Percentiles rank a stretch among this genome's conserved stretches.
phyloP scores from a whole-genome alignment of 2,113 vertebrate species.

The Neolamprologus falcicula region DNA sequence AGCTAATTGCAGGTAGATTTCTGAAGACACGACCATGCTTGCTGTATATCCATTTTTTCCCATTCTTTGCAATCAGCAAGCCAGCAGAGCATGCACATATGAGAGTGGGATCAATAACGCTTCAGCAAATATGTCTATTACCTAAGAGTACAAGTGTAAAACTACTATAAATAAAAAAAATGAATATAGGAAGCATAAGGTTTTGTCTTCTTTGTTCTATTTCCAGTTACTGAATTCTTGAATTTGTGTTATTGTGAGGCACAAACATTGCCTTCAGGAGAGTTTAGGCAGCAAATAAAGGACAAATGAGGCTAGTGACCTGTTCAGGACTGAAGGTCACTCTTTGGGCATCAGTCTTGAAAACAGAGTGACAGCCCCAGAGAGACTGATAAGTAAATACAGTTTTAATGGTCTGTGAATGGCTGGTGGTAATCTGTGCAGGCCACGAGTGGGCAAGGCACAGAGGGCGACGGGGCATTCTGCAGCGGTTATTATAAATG shows the following conservation, averaged over 20 bases:
- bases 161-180: neutral
- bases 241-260: neutral
- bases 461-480: constrained; percentile 49
- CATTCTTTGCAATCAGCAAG: neutral
- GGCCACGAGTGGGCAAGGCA: constrained; percentile 35
- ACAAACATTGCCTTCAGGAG: neutral
- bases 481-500: constrained; percentile 69
- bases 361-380: constrained; percentile 57
- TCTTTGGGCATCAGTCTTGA: constrained; percentile 56
- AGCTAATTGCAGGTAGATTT: neutral
- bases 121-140: neutral
- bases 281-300: neutral
- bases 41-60: neutral
- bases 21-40: neutral
- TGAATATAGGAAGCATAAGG: neutral
- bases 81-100: neutral
- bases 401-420: constrained; percentile 70
- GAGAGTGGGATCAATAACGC: neutral
- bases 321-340: constrained; percentile 58
- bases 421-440: constrained; percentile 59
- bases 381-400: constrained; percentile 74
- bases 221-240: neutral
- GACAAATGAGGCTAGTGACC: constrained; percentile 9
- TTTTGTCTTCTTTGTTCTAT: neutral
- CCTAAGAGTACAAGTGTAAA: neutral